phyloP scores from a whole-genome alignment of 2,797 vertebrate species.

The Iguana delicatissima region DNA sequence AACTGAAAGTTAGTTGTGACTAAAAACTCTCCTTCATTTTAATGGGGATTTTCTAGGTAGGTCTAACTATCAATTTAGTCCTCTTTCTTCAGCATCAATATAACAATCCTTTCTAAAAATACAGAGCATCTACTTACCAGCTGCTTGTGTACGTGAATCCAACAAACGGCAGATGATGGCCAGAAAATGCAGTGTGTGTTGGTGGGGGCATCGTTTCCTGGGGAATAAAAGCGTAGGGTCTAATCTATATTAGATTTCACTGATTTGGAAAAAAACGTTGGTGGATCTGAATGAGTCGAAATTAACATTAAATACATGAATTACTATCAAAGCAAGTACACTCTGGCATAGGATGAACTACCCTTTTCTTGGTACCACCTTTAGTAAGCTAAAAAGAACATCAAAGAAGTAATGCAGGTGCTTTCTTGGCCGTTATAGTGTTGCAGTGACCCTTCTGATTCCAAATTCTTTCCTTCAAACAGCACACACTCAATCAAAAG shows the following conservation, averaged over 20 bases:
- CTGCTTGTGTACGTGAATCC: constrained; percentile 99
- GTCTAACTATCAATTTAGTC: background rate
- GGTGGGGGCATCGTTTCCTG: constrained; percentile 98
- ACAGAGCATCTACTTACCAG: constrained; percentile 86
- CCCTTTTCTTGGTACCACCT: background rate
- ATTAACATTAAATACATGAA: background rate
- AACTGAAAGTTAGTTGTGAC: background rate
- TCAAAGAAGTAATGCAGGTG: background rate
- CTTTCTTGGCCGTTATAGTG: background rate
- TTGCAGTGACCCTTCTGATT: background rate
- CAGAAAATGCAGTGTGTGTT: constrained; percentile 96
- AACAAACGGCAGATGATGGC: constrained; percentile 97
- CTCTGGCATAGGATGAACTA: too few relatives aligned
- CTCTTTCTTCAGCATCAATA: background rate
- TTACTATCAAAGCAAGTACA: background rate
- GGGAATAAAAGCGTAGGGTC: constrained; percentile 42
- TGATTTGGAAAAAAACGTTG: background rate
- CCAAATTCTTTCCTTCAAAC: background rate
- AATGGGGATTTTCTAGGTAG: background rate
- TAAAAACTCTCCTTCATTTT: background rate
- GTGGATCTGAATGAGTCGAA: background rate
- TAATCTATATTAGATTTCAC: constrained; percentile 43
- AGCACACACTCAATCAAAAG: background rate
- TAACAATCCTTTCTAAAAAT: background rate
- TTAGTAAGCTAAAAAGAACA: background rate